A percentile compares a stretch with the other conserved stretches of the same genome.
Conservation (phyloP, 2,797 vertebrate species). For the Scomberomorus guttatus region DNA sequence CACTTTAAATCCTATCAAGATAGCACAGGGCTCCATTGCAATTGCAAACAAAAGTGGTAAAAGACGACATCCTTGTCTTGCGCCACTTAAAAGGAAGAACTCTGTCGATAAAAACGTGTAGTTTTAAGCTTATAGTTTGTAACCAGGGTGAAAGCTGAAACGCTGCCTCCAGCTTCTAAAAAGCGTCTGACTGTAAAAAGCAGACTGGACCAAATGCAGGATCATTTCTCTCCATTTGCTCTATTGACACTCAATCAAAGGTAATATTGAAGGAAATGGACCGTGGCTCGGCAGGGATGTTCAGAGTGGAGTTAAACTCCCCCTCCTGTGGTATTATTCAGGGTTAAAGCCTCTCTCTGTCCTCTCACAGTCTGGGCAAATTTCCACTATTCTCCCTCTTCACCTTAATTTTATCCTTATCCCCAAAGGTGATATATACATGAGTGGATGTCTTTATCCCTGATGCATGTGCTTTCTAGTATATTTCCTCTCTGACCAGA, state of each 20-base stretch:
- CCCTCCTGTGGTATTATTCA: constrained; percentile 17
- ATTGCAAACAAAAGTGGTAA: not conserved
- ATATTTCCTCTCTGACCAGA: constrained; percentile 48
- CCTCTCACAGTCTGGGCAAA: constrained; percentile 24
- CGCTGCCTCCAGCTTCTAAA: not conserved
- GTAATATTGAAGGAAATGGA: constrained; percentile 35
- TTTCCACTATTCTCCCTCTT: constrained; percentile 31
- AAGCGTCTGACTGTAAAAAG: constrained; percentile 11
- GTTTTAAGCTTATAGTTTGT: not conserved
- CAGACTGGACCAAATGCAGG: not conserved
- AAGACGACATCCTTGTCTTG: not conserved
- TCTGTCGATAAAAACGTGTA: not conserved
- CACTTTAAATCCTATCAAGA: not conserved
- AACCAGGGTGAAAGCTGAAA: constrained; percentile 19
- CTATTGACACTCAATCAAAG: constrained; percentile 48
- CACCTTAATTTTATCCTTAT: constrained; percentile 50
- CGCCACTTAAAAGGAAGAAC: not conserved
- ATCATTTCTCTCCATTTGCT: constrained; percentile 48
- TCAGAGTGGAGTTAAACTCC: constrained; percentile 35
- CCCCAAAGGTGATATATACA: constrained; percentile 35
- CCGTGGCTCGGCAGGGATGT: constrained; percentile 33
- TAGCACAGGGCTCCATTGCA: not conserved
- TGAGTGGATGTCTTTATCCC: constrained; percentile 44
- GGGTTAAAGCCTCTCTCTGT: constrained; percentile 29
- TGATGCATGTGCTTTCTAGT: constrained; percentile 29